phyloP scores from a whole-genome alignment of 2,113 vertebrate species.

The Vidua chalybeata region DNA sequence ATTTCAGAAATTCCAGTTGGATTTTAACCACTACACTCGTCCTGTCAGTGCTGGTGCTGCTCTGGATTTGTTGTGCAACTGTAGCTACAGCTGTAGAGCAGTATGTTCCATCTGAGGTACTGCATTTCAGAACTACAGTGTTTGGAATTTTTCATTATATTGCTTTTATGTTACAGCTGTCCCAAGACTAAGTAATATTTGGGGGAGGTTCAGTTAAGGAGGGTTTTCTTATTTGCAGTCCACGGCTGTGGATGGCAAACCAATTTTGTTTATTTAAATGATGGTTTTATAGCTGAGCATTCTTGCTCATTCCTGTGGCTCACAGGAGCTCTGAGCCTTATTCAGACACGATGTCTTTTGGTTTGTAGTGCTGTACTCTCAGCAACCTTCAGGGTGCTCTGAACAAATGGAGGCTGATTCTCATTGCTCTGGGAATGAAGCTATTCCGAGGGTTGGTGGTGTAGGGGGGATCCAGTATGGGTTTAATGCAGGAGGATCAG shows the following conservation, averaged over 20 bases:
- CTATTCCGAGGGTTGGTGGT: fast-evolving
- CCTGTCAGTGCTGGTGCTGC: conserved; percentile 91
- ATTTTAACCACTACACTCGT: conserved; percentile 91
- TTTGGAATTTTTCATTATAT: neutral
- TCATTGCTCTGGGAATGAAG: neutral
- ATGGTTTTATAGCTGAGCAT: neutral
- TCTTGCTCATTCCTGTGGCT: neutral
- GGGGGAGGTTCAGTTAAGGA: neutral
- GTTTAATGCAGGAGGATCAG: neutral
- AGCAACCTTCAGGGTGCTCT: neutral
- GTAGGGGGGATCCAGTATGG: neutral
- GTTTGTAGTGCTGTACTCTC: neutral
- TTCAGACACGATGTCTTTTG: neutral
- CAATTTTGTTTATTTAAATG: neutral
- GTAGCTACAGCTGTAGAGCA: conserved; percentile 97
- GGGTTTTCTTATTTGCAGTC: neutral
- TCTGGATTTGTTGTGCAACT: conserved; percentile 98
- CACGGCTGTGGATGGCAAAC: neutral
- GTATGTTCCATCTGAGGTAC: conserved; percentile 92
- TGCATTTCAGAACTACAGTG: neutral
- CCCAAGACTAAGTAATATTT: neutral
- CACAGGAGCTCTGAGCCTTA: neutral
- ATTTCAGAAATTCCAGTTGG: conserved; percentile 91
- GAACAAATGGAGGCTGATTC: neutral
- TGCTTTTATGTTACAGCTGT: neutral